phyloP scores from a whole-genome alignment of 2,888 invertebrate species.

The Campoletis raptor region DNA sequence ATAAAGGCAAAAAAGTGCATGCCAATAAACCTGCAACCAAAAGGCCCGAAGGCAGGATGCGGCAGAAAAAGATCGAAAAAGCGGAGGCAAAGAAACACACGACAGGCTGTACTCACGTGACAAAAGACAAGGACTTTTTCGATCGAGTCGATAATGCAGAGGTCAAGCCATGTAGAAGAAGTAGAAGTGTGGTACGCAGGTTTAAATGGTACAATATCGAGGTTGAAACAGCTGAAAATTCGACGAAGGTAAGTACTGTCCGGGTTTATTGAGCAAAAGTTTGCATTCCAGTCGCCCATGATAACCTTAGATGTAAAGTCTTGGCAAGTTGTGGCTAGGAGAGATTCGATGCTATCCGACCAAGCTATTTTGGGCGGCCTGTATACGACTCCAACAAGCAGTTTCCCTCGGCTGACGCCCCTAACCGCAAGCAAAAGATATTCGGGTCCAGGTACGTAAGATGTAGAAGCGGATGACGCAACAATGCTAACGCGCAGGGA shows the following conservation, averaged over 20 bases:
- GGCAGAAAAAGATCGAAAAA: neutral
- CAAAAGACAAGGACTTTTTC: constrained; percentile 19
- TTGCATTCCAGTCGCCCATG: constrained; percentile 53
- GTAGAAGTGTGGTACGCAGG: constrained; percentile 44
- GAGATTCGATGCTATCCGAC: constrained; percentile 13
- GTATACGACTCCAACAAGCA: constrained; percentile 41
- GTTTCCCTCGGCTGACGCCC: neutral
- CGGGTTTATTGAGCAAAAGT: constrained; percentile 12
- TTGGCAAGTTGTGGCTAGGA: constrained; percentile 21
- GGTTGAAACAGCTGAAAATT: constrained; percentile 1
- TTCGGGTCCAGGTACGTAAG: constrained; percentile 34
- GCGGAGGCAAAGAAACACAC: neutral
- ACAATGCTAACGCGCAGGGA: neutral
- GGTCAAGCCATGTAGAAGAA: constrained; percentile 49
- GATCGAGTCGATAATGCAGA: constrained; percentile 24
- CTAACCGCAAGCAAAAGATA: constrained; percentile 32
- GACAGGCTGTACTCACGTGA: neutral
- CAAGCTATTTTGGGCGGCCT: constrained; percentile 44
- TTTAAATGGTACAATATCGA: constrained; percentile 37
- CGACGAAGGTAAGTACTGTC: constrained; percentile 22
- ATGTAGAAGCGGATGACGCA: neutral
- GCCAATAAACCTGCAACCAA: neutral
- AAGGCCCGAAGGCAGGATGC: neutral
- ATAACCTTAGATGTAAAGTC: constrained; percentile 39
- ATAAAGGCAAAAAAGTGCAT: neutral